Conservation (phyloP, 35 echinoderm and acorn worm genomes). For the Amphiura filiformis region DNA sequence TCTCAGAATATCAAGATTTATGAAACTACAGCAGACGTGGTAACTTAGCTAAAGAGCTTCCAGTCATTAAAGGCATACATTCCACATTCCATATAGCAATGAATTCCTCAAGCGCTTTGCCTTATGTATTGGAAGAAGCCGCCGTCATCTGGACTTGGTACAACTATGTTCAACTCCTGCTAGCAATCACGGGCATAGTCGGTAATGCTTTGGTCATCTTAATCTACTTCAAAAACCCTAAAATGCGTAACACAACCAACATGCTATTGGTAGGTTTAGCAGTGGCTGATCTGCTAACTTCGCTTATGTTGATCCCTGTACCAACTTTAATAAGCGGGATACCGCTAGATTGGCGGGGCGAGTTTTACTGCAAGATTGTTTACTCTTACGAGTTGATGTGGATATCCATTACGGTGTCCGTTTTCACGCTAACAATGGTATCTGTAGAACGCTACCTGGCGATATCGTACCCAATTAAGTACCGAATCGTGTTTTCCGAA, state of each 20-base stretch:
- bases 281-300: slow-evolving; percentile 58
- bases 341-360: slow-evolving; percentile 12
- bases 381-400: slow-evolving; percentile 22
- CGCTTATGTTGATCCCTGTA: slow-evolving; percentile 41
- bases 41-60: no score
- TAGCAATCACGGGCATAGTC: slow-evolving; percentile 49
- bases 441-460: background rate
- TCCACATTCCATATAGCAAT: no score
- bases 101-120: no score
- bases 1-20: no score
- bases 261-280: slow-evolving; percentile 47
- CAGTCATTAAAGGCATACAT: no score
- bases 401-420: background rate
- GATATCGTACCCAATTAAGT: background rate
- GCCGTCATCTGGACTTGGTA: slow-evolving; percentile 44
- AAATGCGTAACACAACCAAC: slow-evolving; percentile 39
- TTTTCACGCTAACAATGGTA: background rate
- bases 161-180: slow-evolving; percentile 17
- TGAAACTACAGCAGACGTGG: no score
- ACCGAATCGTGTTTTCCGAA: background rate
- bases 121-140: no score
- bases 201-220: slow-evolving; percentile 44
- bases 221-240: slow-evolving; percentile 25
- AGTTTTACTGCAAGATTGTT: slow-evolving; percentile 70
- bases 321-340: no score